Evolutionary conservation across 2,888 invertebrate species (phyloP).

Genomic region (Idaea dimidiata): DNA sequence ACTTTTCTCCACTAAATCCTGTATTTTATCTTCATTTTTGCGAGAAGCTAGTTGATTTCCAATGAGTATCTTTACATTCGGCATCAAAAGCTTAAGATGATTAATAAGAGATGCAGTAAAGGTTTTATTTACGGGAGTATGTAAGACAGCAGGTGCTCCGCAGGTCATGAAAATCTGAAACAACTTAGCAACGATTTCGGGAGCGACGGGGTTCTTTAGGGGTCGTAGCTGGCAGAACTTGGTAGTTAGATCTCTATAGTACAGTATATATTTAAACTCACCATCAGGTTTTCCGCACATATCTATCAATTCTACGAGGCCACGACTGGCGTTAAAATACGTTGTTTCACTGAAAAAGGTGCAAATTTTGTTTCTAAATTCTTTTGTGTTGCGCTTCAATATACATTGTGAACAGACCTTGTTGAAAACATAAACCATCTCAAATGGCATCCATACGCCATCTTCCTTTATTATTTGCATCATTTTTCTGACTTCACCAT

Average conservation of each 20-base stretch:
- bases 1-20: not conserved
- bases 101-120: not conserved
- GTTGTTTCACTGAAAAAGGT: not conserved
- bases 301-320: not conserved
- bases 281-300: not conserved
- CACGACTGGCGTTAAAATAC: not conserved
- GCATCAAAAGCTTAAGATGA: not conserved
- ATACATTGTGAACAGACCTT: not conserved
- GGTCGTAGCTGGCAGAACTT: not conserved
- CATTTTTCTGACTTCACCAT: not conserved
- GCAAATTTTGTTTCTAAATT: not conserved
- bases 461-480: not conserved
- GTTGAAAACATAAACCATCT: not conserved
- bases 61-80: not conserved
- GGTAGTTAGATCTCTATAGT: not conserved
- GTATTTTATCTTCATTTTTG: not conserved
- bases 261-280: constrained; percentile 2
- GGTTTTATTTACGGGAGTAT: not conserved
- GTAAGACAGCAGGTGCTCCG: not conserved
- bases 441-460: not conserved
- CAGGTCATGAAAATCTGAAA: not conserved
- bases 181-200: not conserved
- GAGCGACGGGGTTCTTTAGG: not conserved
- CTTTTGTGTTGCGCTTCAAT: not conserved
- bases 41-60: not conserved